Conservation (phyloP, 2,797 vertebrate species). For the Nyctalus aviator region DNA sequence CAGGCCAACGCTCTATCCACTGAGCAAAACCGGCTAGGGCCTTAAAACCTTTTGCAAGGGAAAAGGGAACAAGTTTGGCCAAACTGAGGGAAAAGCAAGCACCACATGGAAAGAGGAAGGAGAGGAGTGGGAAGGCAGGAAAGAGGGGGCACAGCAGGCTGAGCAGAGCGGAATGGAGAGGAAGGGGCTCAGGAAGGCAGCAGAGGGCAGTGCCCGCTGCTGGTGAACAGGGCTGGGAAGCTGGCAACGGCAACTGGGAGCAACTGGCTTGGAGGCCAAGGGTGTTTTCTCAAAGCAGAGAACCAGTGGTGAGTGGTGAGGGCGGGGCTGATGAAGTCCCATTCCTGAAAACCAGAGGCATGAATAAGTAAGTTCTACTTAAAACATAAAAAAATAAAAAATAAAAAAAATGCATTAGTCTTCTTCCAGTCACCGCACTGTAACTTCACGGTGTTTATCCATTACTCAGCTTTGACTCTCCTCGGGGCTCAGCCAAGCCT, state of each 20-base stretch:
- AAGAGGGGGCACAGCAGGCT: accelerated
- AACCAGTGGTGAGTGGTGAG: not conserved
- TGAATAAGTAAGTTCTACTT: not conserved
- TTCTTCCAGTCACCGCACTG: not conserved
- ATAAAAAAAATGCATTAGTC: not conserved
- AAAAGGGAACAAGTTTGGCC: not conserved
- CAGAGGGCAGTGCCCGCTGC: accelerated
- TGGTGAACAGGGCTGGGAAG: no score
- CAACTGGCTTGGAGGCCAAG: accelerated
- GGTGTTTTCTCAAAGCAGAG: not conserved
- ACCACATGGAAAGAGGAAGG: accelerated
- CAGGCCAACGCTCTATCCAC: no score
- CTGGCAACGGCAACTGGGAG: not conserved
- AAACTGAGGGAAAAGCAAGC: not conserved
- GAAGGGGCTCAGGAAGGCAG: not conserved
- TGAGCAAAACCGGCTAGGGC: no score
- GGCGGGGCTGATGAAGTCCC: not conserved
- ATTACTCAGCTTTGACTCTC: not conserved
- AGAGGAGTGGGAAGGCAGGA: accelerated
- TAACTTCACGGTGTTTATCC: not conserved
- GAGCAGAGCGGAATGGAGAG: accelerated
- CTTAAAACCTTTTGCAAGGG: not conserved
- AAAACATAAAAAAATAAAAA: not conserved
- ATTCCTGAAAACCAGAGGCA: not conserved
- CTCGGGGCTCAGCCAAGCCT: not conserved